Evolutionary conservation across 2,797 vertebrate species (phyloP).

Genomic region (Cyprinella venusta): DNA sequence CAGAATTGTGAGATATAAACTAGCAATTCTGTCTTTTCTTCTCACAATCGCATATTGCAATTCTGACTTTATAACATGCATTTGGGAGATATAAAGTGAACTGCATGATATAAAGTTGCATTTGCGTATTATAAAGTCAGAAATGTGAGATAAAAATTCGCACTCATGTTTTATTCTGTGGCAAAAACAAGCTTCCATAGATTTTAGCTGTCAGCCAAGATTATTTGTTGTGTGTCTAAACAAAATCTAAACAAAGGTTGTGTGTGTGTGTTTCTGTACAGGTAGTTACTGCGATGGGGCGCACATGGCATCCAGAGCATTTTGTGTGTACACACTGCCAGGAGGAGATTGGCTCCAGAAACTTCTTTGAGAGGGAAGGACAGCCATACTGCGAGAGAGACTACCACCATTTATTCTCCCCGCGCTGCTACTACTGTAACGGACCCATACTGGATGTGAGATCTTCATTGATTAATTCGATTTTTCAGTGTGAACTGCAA

Average conservation of each 20-base stretch:
- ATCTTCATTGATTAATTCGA: background rate
- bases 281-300: constrained; percentile 90
- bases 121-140: too few relatives aligned
- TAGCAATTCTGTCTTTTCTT: too few relatives aligned
- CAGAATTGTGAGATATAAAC: too few relatives aligned
- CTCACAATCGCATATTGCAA: too few relatives aligned
- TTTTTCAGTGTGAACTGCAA: background rate
- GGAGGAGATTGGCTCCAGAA: constrained; percentile 87
- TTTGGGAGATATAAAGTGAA: too few relatives aligned
- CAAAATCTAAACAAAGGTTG: background rate
- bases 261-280: constrained; percentile 58
- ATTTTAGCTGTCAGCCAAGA: background rate
- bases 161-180: too few relatives aligned
- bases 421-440: constrained; percentile 87
- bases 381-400: constrained; percentile 90
- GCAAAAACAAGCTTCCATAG: background rate
- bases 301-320: constrained; percentile 89
- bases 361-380: constrained; percentile 88
- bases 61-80: too few relatives aligned
- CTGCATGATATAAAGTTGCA: too few relatives aligned
- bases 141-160: too few relatives aligned
- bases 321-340: constrained; percentile 91
- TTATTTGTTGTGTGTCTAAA: background rate
- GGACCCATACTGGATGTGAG: constrained; percentile 70
- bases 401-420: constrained; percentile 89